Evolutionary conservation across 2,888 invertebrate species (phyloP).

Genomic region (Folsomia manolachei): DNA sequence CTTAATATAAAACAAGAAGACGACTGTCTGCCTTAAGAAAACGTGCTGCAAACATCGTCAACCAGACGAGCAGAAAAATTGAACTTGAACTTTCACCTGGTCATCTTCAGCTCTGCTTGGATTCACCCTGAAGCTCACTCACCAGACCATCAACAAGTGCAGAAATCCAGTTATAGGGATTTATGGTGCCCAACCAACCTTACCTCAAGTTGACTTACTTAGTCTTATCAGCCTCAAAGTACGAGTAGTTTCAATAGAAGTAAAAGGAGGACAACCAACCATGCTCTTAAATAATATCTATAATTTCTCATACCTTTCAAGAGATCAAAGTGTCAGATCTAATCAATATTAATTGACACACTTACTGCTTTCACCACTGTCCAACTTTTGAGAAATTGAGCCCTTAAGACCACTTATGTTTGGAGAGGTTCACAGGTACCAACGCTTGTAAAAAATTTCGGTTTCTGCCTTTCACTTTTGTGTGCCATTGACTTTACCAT

Average conservation of each 20-base stretch:
- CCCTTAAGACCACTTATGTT: not conserved
- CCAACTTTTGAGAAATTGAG: conserved; percentile 1
- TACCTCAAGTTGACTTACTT: too few species aligned
- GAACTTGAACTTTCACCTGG: not conserved
- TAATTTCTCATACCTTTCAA: conserved; percentile 2
- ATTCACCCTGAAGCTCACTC: not conserved
- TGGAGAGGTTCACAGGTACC: not conserved
- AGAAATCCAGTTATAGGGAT: too few species aligned
- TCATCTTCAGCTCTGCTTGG: not conserved
- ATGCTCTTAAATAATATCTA: not conserved
- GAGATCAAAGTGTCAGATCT: not conserved
- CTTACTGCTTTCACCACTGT: not conserved
- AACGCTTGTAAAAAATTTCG: not conserved
- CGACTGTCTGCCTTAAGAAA: not conserved
- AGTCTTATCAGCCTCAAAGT: not conserved
- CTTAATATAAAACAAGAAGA: too few species aligned
- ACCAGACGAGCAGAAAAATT: not conserved
- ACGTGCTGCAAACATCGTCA: not conserved
- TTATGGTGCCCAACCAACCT: too few species aligned
- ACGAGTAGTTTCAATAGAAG: not conserved
- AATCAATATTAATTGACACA: conserved; percentile 5
- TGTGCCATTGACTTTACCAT: too few species aligned
- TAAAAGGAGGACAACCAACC: not conserved
- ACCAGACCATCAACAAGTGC: not conserved
- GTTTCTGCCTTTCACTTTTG: not conserved